Conservation (phyloP, 2,888 invertebrate genomes). For the Thelaira solivaga region DNA sequence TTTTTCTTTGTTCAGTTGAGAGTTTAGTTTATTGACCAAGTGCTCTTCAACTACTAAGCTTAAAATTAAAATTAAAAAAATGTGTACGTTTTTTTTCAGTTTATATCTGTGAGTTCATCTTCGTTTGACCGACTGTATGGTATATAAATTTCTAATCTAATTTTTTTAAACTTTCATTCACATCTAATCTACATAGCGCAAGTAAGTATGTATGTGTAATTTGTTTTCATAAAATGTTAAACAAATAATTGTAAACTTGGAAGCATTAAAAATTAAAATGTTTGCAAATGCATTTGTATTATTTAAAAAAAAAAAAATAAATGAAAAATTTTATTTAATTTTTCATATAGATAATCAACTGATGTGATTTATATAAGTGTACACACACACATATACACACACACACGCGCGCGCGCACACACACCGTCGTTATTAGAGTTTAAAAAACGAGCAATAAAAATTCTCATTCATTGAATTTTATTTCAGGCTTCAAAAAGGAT, state of each 20-base stretch:
- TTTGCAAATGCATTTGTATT: too few species aligned
- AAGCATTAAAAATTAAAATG: too few species aligned
- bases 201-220: too few species aligned
- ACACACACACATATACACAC: not conserved
- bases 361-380: too few species aligned
- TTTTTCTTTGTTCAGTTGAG: constrained; percentile 29
- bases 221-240: not conserved
- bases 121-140: constrained; percentile 6
- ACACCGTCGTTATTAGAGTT: too few species aligned
- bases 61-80: constrained; percentile 7
- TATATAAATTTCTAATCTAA: not conserved
- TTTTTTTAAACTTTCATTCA: constrained; percentile 6
- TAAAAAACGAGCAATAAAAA: too few species aligned
- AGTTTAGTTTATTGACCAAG: constrained; percentile 39
- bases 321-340: too few species aligned
- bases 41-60: constrained; percentile 39
- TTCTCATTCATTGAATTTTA: too few species aligned
- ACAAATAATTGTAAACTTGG: not conserved
- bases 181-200: constrained; percentile 2
- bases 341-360: too few species aligned
- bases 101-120: constrained; percentile 45
- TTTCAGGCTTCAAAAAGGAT: too few species aligned
- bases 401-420: not conserved
- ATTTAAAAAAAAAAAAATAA: too few species aligned
- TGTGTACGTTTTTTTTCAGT: constrained; percentile 40